Conservation (phyloP, 2,888 invertebrate genomes). For the Megamerina dolium region DNA sequence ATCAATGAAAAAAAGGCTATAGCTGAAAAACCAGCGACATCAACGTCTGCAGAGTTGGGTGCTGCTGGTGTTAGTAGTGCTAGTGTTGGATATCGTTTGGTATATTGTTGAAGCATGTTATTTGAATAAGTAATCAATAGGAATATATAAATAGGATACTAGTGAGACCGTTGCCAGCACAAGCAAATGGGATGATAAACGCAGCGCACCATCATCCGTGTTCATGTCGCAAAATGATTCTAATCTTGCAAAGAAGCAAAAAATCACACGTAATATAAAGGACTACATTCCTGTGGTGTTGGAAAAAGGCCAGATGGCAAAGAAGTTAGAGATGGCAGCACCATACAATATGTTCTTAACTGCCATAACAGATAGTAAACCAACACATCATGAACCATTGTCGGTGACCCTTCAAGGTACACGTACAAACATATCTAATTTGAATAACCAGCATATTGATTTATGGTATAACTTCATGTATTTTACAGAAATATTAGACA, state of each 20-base stretch:
- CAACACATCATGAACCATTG: slow-evolving; percentile 60
- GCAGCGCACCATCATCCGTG: no score
- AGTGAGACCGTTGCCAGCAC: no score
- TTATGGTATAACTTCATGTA: not conserved
- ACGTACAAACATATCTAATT: no score
- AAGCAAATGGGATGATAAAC: no score
- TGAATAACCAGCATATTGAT: not conserved
- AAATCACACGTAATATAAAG: slow-evolving; percentile 39
- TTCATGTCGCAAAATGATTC: slow-evolving; percentile 22
- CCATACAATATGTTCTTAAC: slow-evolving; percentile 75
- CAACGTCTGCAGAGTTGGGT: slow-evolving; percentile 3
- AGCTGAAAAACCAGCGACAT: slow-evolving; percentile 9
- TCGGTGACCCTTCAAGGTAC: slow-evolving; percentile 65
- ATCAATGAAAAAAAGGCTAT: slow-evolving; percentile 2
- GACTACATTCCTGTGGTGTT: slow-evolving; percentile 54
- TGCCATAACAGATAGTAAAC: slow-evolving; percentile 58
- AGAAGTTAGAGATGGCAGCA: slow-evolving; percentile 59
- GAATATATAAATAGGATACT: not conserved
- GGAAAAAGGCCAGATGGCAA: slow-evolving; percentile 59
- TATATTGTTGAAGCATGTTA: not conserved
- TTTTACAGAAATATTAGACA: slow-evolving; percentile 65
- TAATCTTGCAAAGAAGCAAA: slow-evolving; percentile 41
- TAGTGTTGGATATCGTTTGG: not conserved
- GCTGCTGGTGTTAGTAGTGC: not conserved
- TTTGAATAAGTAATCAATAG: not conserved